A percentile compares a stretch with the other conserved stretches of the same genome.
Conservation (phyloP, 2,113 vertebrate genomes). For the Amblyopsis rosae region DNA sequence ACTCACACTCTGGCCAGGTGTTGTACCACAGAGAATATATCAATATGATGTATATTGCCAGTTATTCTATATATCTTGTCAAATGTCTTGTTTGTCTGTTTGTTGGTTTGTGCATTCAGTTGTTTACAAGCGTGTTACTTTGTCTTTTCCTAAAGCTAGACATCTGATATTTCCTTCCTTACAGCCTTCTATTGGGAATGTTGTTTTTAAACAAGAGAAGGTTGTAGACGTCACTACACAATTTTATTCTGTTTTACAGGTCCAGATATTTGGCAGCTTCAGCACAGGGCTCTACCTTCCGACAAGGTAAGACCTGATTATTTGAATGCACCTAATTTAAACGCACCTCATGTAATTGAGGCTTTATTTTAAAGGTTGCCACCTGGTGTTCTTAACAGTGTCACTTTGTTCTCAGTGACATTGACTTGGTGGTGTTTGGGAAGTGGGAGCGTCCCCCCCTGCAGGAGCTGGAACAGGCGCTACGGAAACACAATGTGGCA, state of each 20-base stretch:
- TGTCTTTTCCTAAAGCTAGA: too few relatives aligned
- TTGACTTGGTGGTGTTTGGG: slow-evolving; percentile 96
- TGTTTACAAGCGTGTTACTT: too few relatives aligned
- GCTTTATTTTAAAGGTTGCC: too few relatives aligned
- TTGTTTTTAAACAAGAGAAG: not conserved
- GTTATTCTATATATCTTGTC: too few relatives aligned
- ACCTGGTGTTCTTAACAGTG: not conserved
- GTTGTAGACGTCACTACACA: not conserved
- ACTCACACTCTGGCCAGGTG: not conserved
- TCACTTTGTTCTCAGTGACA: slow-evolving; percentile 81
- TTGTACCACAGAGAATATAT: not conserved
- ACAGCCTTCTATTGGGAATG: not conserved
- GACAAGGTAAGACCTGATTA: slow-evolving; percentile 83
- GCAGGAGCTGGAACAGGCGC: slow-evolving; percentile 91
- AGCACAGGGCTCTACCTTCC: slow-evolving; percentile 97
- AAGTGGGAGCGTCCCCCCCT: slow-evolving; percentile 95
- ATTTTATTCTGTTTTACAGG: slow-evolving; percentile 70
- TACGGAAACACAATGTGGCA: slow-evolving; percentile 91
- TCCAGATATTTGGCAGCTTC: slow-evolving; percentile 98
- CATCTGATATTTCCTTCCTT: not conserved
- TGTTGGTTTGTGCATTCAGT: too few relatives aligned
- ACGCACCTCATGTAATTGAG: too few relatives aligned
- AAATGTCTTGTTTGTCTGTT: too few relatives aligned
- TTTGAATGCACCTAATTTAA: too few relatives aligned
- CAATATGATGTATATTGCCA: too few relatives aligned